phyloP scores from a whole-genome alignment of 2,888 invertebrate genomes.

The Meteorus cinctellus region DNA sequence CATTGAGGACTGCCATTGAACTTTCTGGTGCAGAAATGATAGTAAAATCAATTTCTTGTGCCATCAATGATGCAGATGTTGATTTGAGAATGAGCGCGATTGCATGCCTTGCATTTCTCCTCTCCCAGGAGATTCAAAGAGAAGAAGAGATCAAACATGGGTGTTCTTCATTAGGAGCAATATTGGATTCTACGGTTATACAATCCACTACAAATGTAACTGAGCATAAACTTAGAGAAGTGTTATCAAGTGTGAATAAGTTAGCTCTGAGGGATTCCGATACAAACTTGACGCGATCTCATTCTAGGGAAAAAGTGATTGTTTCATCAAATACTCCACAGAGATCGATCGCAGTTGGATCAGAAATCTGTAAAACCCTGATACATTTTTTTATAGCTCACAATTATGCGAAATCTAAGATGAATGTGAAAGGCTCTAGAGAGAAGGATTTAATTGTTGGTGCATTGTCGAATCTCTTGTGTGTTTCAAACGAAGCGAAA shows the following conservation, averaged over 20 bases:
- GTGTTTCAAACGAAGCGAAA: constrained; percentile 74
- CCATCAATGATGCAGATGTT: constrained; percentile 58
- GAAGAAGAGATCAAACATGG: constrained; percentile 51
- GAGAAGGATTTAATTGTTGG: constrained; percentile 71
- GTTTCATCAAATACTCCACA: constrained; percentile 2
- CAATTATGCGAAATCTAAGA: constrained; percentile 66
- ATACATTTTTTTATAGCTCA: constrained; percentile 73
- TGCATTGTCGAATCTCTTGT: constrained; percentile 73
- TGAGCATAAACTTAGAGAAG: constrained; percentile 51
- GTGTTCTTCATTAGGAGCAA: constrained; percentile 47
- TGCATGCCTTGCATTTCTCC: constrained; percentile 63
- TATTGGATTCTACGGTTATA: constrained; percentile 48
- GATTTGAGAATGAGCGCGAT: constrained; percentile 66
- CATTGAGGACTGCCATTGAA: constrained; percentile 63
- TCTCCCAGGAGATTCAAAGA: constrained; percentile 65
- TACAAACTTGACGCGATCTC: constrained; percentile 17
- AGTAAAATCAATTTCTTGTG: constrained; percentile 58
- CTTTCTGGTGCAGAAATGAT: constrained; percentile 57
- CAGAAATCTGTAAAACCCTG: constrained; percentile 73
- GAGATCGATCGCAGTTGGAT: constrained; percentile 62
- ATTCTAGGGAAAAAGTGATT: constrained; percentile 17
- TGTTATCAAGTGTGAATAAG: constrained; percentile 58
- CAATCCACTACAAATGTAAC: constrained; percentile 34
- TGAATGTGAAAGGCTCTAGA: constrained; percentile 62
- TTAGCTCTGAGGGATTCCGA: constrained; percentile 52